Percentiles rank a stretch among this genome's conserved stretches.
Conservation (phyloP, 2,888 invertebrate genomes). For the Cephus rjabovi region DNA sequence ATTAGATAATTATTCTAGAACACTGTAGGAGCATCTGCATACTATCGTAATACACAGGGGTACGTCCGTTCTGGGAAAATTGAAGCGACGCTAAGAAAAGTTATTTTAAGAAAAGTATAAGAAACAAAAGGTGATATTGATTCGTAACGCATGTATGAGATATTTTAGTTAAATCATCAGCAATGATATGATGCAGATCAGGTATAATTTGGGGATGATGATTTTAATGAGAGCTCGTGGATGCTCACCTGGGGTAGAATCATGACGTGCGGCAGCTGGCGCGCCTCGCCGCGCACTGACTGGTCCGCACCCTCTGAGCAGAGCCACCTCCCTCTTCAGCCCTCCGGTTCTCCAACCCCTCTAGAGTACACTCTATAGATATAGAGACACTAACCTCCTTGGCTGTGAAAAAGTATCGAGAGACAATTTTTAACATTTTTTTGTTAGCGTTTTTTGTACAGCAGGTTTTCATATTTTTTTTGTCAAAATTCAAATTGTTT, state of each 20-base stretch:
- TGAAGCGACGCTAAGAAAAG: not conserved
- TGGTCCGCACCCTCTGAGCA: constrained; percentile 51
- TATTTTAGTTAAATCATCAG: not conserved
- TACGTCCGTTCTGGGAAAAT: not conserved
- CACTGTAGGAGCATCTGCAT: not conserved
- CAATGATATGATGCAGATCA: not conserved
- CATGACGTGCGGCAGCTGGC: constrained; percentile 66
- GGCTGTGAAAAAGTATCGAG: not conserved
- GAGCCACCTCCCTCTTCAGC: constrained; percentile 32
- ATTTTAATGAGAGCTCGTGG: constrained; percentile 25
- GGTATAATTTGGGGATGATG: not conserved
- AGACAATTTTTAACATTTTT: not conserved
- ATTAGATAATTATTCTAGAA: not conserved
- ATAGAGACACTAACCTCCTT: not conserved
- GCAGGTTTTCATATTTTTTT: not conserved
- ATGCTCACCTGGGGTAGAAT: constrained; percentile 63
- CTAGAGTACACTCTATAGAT: not conserved
- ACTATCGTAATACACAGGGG: not conserved
- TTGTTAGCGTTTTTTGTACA: not conserved
- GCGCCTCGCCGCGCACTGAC: constrained; percentile 66
- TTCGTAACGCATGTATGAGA: not conserved
- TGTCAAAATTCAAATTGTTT: not conserved
- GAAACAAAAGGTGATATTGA: not conserved
- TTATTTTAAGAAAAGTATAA: not conserved
- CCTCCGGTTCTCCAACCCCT: constrained; percentile 14